Evolutionary conservation across 2,888 invertebrate species (phyloP), one percentile per base, ranked within the genome.

Genomic region (Drosophila flavopinicola): DNA sequence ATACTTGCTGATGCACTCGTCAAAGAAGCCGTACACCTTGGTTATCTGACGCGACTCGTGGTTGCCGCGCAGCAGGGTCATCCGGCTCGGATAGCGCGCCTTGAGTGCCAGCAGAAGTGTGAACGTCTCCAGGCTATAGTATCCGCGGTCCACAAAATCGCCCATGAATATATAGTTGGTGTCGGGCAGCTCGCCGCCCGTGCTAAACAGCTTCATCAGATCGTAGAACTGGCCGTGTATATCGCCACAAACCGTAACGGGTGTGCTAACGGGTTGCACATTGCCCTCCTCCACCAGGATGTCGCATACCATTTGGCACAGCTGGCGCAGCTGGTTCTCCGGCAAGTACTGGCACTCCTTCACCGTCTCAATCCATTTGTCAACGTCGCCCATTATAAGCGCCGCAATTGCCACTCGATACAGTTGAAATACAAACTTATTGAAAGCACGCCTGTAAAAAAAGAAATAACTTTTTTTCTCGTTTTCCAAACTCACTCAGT

Each of bases 131-230:
- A 99, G 97, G 88, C 98, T 98, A 92, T 98, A 99, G 92, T 98
- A 99, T 27, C 99, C 99, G 92, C 99, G 93, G 91, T 99, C 99
- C 13, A 99, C 99, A 93, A 99, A 99, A 92, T 99, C 99, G 10
- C 99, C 99, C 96, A 99, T 97, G 90, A 99, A 99, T 78, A 99
- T 93, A 90, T 99, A 99, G 92, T 99, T 99, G 39, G 99, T 99
- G 91, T 98, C 97, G 6, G 99, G 99, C 58, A 99, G 97, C 93
- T 98, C 97, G 6, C 99, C 99, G 32, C 99, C 99, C 15, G 99
- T 98, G 94, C 97, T 98, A 89, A 98, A 98, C 49, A 98, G 92
- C 91, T 98, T 98, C 91, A 97, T 98, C 64, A 99, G 93, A 92
- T 99, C 99, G 92, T 99, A 99, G 92, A 99, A 99, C 83, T 89